Evolutionary conservation across 2,888 invertebrate species (phyloP).

Genomic region (Lottia scabra): DNA sequence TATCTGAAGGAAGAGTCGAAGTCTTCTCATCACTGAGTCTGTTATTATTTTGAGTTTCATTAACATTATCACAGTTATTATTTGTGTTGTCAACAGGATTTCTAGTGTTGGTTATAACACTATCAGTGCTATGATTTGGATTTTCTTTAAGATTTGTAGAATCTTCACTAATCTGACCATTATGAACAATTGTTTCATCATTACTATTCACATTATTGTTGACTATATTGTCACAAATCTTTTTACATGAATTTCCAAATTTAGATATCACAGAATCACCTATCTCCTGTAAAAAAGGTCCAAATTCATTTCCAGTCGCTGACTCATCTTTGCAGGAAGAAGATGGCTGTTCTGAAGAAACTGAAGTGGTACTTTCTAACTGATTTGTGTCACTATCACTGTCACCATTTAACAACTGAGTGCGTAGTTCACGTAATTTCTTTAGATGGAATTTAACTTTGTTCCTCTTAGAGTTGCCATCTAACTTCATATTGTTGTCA

Average conservation of each 20-base stretch:
- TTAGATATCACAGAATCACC: not conserved
- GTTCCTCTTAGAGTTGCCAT: constrained; percentile 14
- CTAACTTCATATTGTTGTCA: constrained; percentile 8
- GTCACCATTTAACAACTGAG: constrained; percentile 43
- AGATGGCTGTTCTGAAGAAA: not conserved
- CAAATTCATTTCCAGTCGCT: not conserved
- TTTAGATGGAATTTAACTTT: constrained; percentile 34
- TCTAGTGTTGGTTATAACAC: not conserved
- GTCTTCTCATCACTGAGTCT: not conserved
- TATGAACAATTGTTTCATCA: constrained; percentile 3
- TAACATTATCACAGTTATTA: not conserved
- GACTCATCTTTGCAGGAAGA: not conserved
- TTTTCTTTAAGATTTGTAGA: not conserved
- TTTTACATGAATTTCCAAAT: not conserved
- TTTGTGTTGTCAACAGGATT: not conserved
- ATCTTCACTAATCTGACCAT: not conserved
- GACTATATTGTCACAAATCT: not conserved
- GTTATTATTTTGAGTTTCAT: not conserved
- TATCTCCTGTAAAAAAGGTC: not conserved
- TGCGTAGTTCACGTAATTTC: constrained; percentile 42
- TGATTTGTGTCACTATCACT: constrained; percentile 22
- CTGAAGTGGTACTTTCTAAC: not conserved
- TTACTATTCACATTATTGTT: not conserved
- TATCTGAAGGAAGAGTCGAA: not conserved
- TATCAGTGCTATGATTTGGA: not conserved